Base-by-base conservation (phyloP, 2,797 vertebrate species). In the Cuniculus paca region DNA sequence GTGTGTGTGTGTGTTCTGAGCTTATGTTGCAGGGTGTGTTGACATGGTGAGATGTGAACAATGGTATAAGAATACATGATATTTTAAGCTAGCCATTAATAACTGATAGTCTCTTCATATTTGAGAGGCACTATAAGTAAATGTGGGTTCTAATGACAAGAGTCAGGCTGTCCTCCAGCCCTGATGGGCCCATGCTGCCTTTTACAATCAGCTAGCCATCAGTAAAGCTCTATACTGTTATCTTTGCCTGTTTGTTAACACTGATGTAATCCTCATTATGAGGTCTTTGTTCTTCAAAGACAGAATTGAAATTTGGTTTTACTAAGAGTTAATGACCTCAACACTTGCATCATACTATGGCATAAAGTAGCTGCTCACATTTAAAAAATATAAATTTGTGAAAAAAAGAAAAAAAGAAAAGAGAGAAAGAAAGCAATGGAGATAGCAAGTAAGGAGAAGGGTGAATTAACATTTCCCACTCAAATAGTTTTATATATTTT, bases 61-160 rank as follows among this genome's bases (percentile, higher is more conserved):
- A 42, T 5, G 7, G 19, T 61, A 1, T 24, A 8, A 36, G 31
- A 77, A 88, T 0, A 0, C 45, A 6, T 7, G 42, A 9, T 13
- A 7, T 45, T 93, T 92, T 72, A 68, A 95, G 13, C 24, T 91
- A 80, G 42, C 60, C 3, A 60, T 24, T 34, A 81, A 11, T 7
- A 1, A 0, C 16, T 48, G 22, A 60, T 50, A 72, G 26, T 52
- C 36, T 94, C 60, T 61, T 91, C 90, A 28, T 68, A 54, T 58
- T 95, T 92, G 58, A 90, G 52, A 60, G 39, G 10, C 7, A 2
- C 28, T 74, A 74, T 7, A 19, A 81, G 56, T 17, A 20, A 88
- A 61, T 5, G 5, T 9, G 10, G 39, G 28, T 36, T 72, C 28
- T 77, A 52, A 91, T 52, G 22, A 78, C 14, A 3, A 68, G 8